Evolutionary conservation across 2,888 invertebrate genomes (phyloP), one percentile per base, ranked within the genome.

Genomic region (Cataglyphis rosenhaueri): DNA sequence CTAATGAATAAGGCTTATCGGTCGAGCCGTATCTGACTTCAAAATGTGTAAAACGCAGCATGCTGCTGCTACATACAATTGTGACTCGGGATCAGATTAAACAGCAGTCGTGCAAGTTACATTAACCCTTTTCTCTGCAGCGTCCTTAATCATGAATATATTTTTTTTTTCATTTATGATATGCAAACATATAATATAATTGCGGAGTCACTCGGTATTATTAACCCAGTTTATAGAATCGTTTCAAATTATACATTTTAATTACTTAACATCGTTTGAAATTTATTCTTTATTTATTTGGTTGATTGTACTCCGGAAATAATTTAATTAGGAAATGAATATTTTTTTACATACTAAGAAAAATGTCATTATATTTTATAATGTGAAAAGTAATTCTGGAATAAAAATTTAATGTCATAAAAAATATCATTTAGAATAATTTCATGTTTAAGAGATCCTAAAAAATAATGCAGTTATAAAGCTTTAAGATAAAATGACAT

Each of bases 1-100:
- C 86, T 21, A 87, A 87, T 87, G 87, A 89, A 88, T 88, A 88
- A 88, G 79, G 83, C 88, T 89, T 88, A 88, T 88, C 88, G 84
- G 57, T 25, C 66, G 12, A 29, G 66, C 62, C 70, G 71, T 70
- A 81, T 66, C 75, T 65, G 78, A 62, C 82, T 84, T 86, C 76
- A 84, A 82, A 82, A 65, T 82, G 79, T 79, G 73, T 68, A 78
- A 83, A 87, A 87, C 81, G 32, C 29, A 64, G 52, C 71, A 52
- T 52, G 57, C 52, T 65, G 78, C 83, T 62, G 85, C 71, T 75
- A 68, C 76, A 66, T 75, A 68, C 76, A 74, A 41, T 55, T 76
- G 52, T 62, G 44, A 70, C 75, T 68, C 70, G 64, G 83, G 75
- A 89, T 88, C 88, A 87, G 87, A 88, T 88, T 89, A 85, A 88